Evolutionary conservation across 2,888 invertebrate genomes (phyloP).

Genomic region (Hypomecis atomaria): DNA sequence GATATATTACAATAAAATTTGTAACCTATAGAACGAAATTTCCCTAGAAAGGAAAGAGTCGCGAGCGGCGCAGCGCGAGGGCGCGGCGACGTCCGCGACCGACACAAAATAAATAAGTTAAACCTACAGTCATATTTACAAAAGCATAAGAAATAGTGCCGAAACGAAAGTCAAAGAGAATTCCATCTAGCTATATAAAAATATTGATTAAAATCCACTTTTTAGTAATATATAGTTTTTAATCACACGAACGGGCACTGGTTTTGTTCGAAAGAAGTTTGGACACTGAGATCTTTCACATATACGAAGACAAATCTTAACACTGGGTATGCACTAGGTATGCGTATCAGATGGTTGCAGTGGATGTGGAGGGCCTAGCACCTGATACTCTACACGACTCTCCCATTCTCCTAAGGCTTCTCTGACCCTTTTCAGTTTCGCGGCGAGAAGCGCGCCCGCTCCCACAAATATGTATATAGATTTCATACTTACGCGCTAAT

Average conservation of each 20-base stretch:
- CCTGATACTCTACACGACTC: conserved; percentile 51
- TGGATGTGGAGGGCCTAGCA: conserved; percentile 58
- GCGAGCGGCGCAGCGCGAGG: conserved; percentile 33
- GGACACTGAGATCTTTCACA: conserved; percentile 79
- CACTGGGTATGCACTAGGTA: conserved; percentile 55
- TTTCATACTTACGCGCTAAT: conserved; percentile 57
- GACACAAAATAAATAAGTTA: conserved; percentile 80
- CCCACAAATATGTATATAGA: conserved; percentile 39
- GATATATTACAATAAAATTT: conserved; percentile 83
- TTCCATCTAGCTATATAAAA: conserved; percentile 77
- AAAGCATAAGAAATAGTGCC: conserved; percentile 78
- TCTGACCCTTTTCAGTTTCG: conserved; percentile 59
- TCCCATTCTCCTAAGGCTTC: conserved; percentile 59
- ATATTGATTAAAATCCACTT: conserved; percentile 74
- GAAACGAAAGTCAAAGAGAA: conserved; percentile 73
- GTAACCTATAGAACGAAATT: conserved; percentile 83
- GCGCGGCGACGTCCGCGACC: conserved; percentile 41
- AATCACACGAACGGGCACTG: conserved; percentile 81
- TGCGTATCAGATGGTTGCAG: not conserved
- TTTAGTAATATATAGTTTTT: conserved; percentile 58
- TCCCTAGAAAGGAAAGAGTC: conserved; percentile 73
- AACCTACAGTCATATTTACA: conserved; percentile 79
- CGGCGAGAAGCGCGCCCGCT: conserved; percentile 52
- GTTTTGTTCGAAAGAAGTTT: conserved; percentile 75
- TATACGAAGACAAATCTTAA: conserved; percentile 56